These are phyloP conservation scores for Eulemur mongoz DNA, from an alignment of 2,797 vertebrate species.

Conservation along the genomic window DNA sequence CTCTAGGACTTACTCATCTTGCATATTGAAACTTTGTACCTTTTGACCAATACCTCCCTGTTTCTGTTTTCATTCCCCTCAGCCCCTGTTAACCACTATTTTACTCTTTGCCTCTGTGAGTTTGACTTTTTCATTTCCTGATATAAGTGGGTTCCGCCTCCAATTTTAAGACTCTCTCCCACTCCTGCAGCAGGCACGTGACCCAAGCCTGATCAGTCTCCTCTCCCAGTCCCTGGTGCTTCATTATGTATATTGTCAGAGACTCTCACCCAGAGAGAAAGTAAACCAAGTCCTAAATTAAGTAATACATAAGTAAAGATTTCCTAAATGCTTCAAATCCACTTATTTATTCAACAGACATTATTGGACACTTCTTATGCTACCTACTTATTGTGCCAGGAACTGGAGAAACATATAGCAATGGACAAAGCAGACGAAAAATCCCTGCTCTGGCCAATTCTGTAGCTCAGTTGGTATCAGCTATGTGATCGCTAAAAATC, in stretches of 20 bases:
- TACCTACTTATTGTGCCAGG: not conserved
- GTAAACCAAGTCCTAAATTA: constrained; percentile 19
- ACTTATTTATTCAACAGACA: constrained; percentile 1
- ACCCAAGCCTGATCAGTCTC: not conserved
- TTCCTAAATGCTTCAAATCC: constrained; percentile 24
- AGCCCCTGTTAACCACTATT: not conserved
- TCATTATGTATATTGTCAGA: not conserved
- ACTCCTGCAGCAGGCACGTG: not conserved
- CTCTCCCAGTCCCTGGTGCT: not conserved
- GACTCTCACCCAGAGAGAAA: not conserved
- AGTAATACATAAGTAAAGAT: not conserved
- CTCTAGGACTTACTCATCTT: not conserved
- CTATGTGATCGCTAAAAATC: not conserved
- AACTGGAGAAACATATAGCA: not conserved
- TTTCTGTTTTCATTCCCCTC: not conserved
- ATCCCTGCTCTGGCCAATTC: not conserved
- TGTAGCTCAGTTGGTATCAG: not conserved
- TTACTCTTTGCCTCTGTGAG: not conserved
- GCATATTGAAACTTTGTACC: not conserved
- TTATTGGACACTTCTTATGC: not conserved
- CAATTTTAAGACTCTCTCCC: not conserved
- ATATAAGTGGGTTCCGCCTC: not conserved
- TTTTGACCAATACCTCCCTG: not conserved
- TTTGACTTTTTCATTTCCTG: not conserved
- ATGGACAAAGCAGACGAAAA: not conserved